A percentile compares a stretch with the other conserved stretches of the same genome.
Evolutionary conservation across 1,140 invertebrate species (phyloP).

Genomic region (Stenopsyche tienmushanensis): DNA sequence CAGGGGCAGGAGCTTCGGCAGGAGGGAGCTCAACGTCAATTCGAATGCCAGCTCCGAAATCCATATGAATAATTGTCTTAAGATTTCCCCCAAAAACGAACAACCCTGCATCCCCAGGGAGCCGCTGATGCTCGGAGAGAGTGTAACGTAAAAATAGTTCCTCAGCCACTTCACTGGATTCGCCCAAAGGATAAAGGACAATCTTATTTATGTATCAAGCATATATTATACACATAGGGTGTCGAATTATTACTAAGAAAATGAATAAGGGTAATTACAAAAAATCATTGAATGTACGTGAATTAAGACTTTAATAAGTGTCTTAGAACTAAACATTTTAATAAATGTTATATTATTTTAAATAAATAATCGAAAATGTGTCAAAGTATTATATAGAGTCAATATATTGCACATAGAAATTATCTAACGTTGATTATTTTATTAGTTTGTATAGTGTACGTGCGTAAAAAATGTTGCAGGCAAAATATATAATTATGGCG

Average conservation of each 20-base stretch:
- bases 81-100: conserved; percentile 18
- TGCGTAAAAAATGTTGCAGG: background rate
- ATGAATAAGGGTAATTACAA: background rate
- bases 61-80: conserved; percentile 39
- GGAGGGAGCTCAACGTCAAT: conserved; percentile 36
- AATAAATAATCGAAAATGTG: background rate
- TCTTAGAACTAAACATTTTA: conserved; percentile 1
- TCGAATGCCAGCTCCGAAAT: conserved; percentile 39
- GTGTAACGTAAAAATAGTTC: conserved; percentile 32
- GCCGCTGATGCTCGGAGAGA: conserved; percentile 31
- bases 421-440: background rate
- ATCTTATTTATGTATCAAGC: background rate
- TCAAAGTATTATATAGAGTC: background rate
- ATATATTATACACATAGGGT: background rate
- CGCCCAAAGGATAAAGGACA: background rate
- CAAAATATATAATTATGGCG: background rate
- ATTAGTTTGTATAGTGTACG: too few relatives aligned
- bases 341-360: background rate
- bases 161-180: background rate
- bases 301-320: background rate
- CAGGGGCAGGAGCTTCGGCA: conserved; percentile 33
- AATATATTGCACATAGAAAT: background rate
- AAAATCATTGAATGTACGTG: background rate
- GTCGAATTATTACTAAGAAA: background rate
- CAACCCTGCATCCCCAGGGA: conserved; percentile 27